Conservation (phyloP, 37 sponge, comb jelly and placozoan species). For the Chondrosia reniformis region DNA sequence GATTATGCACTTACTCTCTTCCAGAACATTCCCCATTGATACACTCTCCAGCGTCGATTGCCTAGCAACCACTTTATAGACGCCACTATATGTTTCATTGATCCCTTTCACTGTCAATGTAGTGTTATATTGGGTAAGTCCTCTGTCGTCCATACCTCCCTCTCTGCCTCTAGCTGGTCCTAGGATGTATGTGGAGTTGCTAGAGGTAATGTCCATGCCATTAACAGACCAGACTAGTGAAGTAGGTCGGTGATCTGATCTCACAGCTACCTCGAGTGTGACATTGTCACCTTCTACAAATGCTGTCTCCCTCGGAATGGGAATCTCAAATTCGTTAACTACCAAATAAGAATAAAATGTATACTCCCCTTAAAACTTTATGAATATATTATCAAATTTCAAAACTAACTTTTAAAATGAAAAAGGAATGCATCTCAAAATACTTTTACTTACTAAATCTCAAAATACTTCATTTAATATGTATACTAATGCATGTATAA, state of each 20-base stretch:
- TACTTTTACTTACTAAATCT: too few species aligned
- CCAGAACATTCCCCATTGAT: not conserved
- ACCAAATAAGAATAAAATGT: too few species aligned
- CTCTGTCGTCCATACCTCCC: not conserved
- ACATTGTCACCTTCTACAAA: constrained; percentile 19
- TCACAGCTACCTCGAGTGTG: not conserved
- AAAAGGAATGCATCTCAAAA: too few species aligned
- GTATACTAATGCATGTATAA: not conserved
- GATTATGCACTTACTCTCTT: not conserved
- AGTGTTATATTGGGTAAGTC: constrained; percentile 8
- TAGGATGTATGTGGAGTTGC: constrained; percentile 7
- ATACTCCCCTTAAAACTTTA: too few species aligned
- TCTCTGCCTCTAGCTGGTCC: not conserved
- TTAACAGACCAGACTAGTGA: not conserved
- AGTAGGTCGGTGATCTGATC: constrained; percentile 31
- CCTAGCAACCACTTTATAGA: not conserved
- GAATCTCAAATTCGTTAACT: too few species aligned
- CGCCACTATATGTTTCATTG: not conserved
- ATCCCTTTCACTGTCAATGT: not conserved
- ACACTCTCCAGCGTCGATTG: too few species aligned
- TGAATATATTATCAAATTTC: too few species aligned
- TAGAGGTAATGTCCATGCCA: not conserved
- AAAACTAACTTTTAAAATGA: too few species aligned
- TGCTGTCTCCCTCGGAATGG: constrained; percentile 14
- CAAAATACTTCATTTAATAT: too few species aligned